Evolutionary conservation across 2,797 vertebrate species (phyloP).

Genomic region (Typhlichthys eigenmanni): DNA sequence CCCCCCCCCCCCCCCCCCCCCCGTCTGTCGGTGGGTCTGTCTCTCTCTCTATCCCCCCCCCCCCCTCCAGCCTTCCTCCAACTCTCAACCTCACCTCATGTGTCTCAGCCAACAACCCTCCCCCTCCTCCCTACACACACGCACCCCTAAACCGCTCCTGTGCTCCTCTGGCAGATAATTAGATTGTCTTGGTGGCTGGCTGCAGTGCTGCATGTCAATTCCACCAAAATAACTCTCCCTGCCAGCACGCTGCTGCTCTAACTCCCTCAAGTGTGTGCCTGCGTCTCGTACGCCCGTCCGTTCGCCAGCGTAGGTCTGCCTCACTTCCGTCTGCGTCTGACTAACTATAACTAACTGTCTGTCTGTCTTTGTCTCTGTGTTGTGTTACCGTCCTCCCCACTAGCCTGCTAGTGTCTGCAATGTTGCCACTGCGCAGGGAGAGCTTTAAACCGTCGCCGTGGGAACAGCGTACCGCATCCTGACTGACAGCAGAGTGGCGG

Average conservation of each 20-base stretch:
- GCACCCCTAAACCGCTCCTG: conserved; percentile 16
- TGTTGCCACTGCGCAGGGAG: conserved; percentile 61
- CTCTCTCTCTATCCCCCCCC: background rate
- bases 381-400: conserved; percentile 46
- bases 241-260: conserved; percentile 44
- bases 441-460: conserved; percentile 54
- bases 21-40: background rate
- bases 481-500: conserved; percentile 71
- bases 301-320: background rate
- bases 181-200: conserved; percentile 57
- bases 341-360: conserved; percentile 7
- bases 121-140: no score
- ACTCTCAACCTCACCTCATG: background rate
- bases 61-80: no score
- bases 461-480: conserved; percentile 55
- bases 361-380: conserved; percentile 18
- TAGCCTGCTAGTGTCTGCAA: conserved; percentile 51
- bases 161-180: conserved; percentile 52
- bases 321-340: background rate
- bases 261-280: conserved; percentile 52
- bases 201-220: conserved; percentile 55
- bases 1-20: background rate
- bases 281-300: conserved; percentile 1
- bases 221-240: conserved; percentile 59
- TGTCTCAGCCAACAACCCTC: no score